Evolutionary conservation across 2,888 invertebrate genomes (phyloP).

Genomic region (Orchestes rusci): DNA sequence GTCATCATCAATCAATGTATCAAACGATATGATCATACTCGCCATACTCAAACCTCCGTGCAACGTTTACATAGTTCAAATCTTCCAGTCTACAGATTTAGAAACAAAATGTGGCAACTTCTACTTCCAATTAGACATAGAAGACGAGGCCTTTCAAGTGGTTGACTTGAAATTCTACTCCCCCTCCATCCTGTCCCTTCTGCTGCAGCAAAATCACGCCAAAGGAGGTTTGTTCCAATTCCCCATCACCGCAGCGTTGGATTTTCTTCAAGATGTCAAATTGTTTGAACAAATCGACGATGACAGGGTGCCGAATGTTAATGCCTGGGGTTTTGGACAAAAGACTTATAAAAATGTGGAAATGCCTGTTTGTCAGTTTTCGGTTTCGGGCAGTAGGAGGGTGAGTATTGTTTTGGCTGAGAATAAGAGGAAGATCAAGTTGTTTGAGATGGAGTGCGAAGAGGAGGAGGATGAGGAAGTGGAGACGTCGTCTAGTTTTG

Average conservation of each 20-base stretch:
- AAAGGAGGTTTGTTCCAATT: conserved; percentile 36
- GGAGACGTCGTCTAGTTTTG: conserved; percentile 37
- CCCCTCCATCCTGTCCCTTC: conserved; percentile 60
- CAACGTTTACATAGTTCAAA: conserved; percentile 47
- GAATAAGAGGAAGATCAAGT: conserved; percentile 68
- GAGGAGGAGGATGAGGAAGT: conserved; percentile 82
- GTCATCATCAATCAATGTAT: conserved; percentile 49
- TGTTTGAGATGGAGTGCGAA: conserved; percentile 90
- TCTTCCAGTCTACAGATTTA: conserved; percentile 36
- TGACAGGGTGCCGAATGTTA: conserved; percentile 46
- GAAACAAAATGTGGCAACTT: conserved; percentile 49
- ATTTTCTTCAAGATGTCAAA: conserved; percentile 29
- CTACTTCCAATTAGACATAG: conserved; percentile 43
- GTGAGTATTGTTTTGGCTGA: conserved; percentile 81
- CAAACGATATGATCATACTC: conserved; percentile 48
- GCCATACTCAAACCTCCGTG: conserved; percentile 47
- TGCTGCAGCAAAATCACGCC: conserved; percentile 51
- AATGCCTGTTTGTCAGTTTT: conserved; percentile 59
- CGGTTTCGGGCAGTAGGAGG: conserved; percentile 78
- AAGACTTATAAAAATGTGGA: conserved; percentile 55
- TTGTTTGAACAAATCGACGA: conserved; percentile 24
- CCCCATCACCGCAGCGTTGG: conserved; percentile 36
- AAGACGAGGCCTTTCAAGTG: conserved; percentile 38
- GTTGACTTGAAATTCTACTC: conserved; percentile 74
- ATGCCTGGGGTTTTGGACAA: conserved; percentile 48